phyloP scores from a whole-genome alignment of 2,888 invertebrate species.

The Alviniconcha strummeri region DNA sequence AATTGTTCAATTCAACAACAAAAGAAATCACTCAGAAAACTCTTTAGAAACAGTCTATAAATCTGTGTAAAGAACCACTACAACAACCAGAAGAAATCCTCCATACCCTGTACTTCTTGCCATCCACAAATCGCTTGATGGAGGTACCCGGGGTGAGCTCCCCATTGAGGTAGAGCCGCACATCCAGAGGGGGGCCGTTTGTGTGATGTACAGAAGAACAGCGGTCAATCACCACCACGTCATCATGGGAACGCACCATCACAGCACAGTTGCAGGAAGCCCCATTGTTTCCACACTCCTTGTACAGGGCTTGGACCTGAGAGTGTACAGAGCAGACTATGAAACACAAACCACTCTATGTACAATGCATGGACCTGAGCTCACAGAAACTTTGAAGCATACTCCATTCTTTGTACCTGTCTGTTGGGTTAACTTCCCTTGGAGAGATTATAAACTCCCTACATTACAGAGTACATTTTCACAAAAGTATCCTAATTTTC shows the following conservation, averaged over 20 bases:
- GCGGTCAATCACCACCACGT: constrained; percentile 57
- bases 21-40: too few species aligned
- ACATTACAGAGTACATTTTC: too few species aligned
- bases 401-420: too few species aligned
- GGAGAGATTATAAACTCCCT: too few species aligned
- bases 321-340: neutral
- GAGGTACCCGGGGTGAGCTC: constrained; percentile 52
- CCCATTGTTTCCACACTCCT: constrained; percentile 39
- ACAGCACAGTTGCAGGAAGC: constrained; percentile 60
- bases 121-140: constrained; percentile 48
- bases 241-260: constrained; percentile 57
- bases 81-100: too few species aligned
- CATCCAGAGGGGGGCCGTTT: constrained; percentile 31
- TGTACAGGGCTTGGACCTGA: constrained; percentile 48
- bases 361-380: neutral
- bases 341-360: neutral
- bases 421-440: too few species aligned
- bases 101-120: constrained; percentile 54
- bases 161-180: constrained; percentile 52
- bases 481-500: too few species aligned
- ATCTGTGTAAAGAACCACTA: too few species aligned
- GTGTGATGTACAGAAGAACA: constrained; percentile 41
- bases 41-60: too few species aligned
- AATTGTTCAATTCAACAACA: too few species aligned
- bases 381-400: neutral